Base-by-base conservation (phyloP, 2,797 vertebrate species). In the Dendrocincla tyrannina region DNA sequence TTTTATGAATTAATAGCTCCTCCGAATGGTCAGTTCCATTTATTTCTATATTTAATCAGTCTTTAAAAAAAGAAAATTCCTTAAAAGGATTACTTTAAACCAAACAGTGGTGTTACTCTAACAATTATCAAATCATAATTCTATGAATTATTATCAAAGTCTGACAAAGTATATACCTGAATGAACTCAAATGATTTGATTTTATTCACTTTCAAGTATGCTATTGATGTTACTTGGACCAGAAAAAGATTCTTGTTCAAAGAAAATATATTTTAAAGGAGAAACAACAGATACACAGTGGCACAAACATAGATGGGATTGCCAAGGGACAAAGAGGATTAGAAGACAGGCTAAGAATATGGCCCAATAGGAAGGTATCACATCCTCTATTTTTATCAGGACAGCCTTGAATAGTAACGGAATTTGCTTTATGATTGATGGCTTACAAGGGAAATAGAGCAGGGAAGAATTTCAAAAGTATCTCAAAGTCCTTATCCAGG, bases 341-440 rank as follows among this genome's bases (percentile, higher is more conserved):
- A 95, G 47, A 82, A 91, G 81, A 52, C 30, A 46, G 74, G 32
- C 67, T 94, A 94, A 85, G 86, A 95, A 89, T 59, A 79, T 17
- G 52, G 58, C 62, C 83, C 83, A 89, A 37, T 19, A 75, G 70
- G 55, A 89, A 88, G 72, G 58, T 64, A 85, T 66, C 32, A 37
- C 2, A 1, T 78, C 50, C 33, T 73, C 84, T 93, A 63, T 84
- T 91, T 94, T 93, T 82, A 82, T 87, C 70, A 92, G 60, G 78
- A n/a, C 44, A 82, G 82, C 58, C 87, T 56, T 63, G 37, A 86
- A 49, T 5, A 75, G 79, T 37, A 70, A 44, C 0, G 1, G 52
- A 10, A 8, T 27, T 32, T 94, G 60, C 30, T 55, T 74, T 75
- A 55, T 27, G 33, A 63, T 32, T 23, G 33, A 52, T 91, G 30